Evolutionary conservation across 1,140 invertebrate genomes (phyloP).

Genomic region (Brachionus manjavacas): DNA sequence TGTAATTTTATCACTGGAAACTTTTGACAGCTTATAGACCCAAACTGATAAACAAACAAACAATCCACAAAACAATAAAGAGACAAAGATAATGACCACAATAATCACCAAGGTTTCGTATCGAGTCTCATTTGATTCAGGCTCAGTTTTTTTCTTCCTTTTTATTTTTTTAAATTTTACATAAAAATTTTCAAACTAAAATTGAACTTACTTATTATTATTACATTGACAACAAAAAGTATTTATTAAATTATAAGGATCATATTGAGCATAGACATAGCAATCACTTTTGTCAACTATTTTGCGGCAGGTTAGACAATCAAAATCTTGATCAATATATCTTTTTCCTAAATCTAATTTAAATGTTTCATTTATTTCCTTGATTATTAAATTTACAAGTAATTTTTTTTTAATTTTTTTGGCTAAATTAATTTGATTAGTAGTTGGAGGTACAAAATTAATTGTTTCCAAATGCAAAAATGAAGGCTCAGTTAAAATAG

Average conservation of each 20-base stretch:
- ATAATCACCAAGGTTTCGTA: neutral
- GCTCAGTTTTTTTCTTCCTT: neutral
- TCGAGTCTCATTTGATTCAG: neutral
- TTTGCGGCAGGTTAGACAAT: neutral
- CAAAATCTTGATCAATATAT: neutral
- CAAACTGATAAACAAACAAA: neutral
- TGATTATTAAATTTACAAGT: neutral
- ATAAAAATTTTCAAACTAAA: neutral
- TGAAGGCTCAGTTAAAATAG: neutral
- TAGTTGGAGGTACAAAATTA: neutral
- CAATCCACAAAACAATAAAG: neutral
- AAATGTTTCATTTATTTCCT: neutral
- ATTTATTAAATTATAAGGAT: neutral
- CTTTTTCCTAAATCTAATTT: neutral
- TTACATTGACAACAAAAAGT: constrained; percentile 19
- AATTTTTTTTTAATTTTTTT: neutral
- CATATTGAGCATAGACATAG: neutral
- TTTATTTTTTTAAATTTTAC: neutral
- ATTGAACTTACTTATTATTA: neutral
- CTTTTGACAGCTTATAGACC: neutral
- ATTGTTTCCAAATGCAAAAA: neutral
- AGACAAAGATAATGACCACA: neutral
- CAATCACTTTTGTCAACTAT: neutral
- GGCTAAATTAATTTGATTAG: neutral
- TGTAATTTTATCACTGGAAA: neutral